Conservation (phyloP, 2,888 invertebrate species). For the Dendrolimus houi region DNA sequence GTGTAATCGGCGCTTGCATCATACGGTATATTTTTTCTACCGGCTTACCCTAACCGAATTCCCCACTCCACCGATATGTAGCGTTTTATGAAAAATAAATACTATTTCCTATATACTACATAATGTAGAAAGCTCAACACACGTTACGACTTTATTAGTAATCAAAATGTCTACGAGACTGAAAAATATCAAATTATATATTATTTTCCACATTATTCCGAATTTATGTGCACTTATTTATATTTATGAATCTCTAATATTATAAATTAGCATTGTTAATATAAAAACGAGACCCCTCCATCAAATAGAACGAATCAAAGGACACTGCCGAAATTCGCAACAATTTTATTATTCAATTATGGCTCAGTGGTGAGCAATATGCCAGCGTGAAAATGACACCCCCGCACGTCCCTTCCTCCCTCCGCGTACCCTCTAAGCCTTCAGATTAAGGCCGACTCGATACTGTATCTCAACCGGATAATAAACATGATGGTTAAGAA, state of each 20-base stretch:
- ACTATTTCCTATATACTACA: too few relatives aligned
- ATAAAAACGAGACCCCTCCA: conserved; percentile 15
- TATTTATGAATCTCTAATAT: background rate
- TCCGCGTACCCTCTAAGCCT: conserved; percentile 23
- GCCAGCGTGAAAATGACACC: conserved; percentile 58
- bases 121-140: too few relatives aligned
- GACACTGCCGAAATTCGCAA: conserved; percentile 40
- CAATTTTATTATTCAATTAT: conserved; percentile 64
- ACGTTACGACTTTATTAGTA: background rate
- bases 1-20: too few relatives aligned
- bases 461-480: conserved; percentile 35
- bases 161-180: background rate
- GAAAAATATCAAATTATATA: background rate
- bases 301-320: conserved; percentile 41
- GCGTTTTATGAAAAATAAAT: too few relatives aligned
- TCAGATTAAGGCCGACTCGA: conserved; percentile 33
- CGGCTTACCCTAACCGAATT: too few relatives aligned
- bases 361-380: conserved; percentile 46
- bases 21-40: too few relatives aligned
- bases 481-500: conserved; percentile 48
- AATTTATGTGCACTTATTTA: background rate
- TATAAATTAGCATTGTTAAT: background rate
- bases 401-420: conserved; percentile 16
- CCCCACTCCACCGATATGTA: too few relatives aligned
- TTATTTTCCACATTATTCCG: background rate